A percentile compares a stretch with the other conserved stretches of the same genome.
phyloP scores from a whole-genome alignment of 2,797 vertebrate species.

The Schizopygopsis pylzovi region DNA sequence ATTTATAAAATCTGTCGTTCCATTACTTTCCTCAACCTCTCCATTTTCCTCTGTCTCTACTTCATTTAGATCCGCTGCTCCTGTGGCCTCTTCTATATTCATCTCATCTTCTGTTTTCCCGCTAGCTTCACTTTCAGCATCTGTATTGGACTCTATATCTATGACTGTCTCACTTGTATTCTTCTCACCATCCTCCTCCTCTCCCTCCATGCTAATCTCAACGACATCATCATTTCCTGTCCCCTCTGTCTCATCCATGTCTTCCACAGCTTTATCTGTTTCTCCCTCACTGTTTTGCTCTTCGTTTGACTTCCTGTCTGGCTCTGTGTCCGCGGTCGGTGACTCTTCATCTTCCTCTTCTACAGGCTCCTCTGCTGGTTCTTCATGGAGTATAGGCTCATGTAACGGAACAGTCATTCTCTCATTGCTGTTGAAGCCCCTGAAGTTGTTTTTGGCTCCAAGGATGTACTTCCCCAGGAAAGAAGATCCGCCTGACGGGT shows the following conservation, averaged over 20 bases:
- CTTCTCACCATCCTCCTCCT: constrained; percentile 67
- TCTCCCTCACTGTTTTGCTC: constrained; percentile 40
- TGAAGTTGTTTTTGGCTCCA: constrained; percentile 86
- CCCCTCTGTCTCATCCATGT: constrained; percentile 9
- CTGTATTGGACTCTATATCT: constrained; percentile 47
- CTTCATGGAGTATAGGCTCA: constrained; percentile 68
- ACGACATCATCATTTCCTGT: constrained; percentile 22
- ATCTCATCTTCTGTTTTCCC: not conserved
- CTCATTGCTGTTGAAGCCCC: constrained; percentile 75
- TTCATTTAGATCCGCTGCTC: constrained; percentile 29
- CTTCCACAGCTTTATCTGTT: constrained; percentile 7
- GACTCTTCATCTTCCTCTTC: constrained; percentile 34
- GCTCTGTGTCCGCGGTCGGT: not conserved
- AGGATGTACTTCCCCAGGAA: constrained; percentile 84
- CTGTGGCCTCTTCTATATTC: not conserved
- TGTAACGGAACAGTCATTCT: constrained; percentile 59
- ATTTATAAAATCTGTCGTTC: not conserved
- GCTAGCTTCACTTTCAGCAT: constrained; percentile 12
- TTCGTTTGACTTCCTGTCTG: constrained; percentile 51
- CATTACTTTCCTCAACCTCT: constrained; percentile 8
- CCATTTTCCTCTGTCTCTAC: not conserved
- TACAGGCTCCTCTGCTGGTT: constrained; percentile 40
- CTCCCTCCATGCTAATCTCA: constrained; percentile 56
- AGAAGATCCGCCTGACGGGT: constrained; percentile 68
- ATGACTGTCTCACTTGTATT: constrained; percentile 47